phyloP scores from a whole-genome alignment of 1,140 invertebrate genomes.

The Elysia chlorotica region DNA sequence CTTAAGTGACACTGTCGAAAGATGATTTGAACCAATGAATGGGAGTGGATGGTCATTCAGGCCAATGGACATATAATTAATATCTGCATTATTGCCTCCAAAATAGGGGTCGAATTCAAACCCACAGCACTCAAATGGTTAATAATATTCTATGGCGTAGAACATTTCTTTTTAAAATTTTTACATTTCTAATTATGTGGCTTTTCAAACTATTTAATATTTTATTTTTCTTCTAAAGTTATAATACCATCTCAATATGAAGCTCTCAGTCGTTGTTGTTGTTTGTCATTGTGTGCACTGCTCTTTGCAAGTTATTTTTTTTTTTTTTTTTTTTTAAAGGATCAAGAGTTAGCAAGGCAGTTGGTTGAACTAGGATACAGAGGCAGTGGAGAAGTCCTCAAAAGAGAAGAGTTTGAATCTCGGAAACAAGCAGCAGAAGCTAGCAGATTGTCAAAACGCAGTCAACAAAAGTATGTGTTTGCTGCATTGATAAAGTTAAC shows the following conservation, averaged over 20 bases:
- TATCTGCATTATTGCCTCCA: too few relatives aligned
- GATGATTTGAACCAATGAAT: too few relatives aligned
- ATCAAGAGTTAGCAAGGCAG: slow-evolving; percentile 63
- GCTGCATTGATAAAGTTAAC: too few relatives aligned
- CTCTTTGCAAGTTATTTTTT: neutral
- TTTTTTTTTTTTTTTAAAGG: slow-evolving; percentile 39
- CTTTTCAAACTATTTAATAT: neutral
- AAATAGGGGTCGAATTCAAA: too few relatives aligned
- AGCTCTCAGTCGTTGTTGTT: too few relatives aligned
- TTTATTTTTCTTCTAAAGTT: neutral
- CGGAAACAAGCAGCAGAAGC: slow-evolving; percentile 61
- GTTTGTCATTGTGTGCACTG: too few relatives aligned
- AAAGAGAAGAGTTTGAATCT: slow-evolving; percentile 63
- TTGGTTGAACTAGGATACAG: slow-evolving; percentile 63
- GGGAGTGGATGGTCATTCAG: too few relatives aligned
- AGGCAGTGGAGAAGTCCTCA: slow-evolving; percentile 63
- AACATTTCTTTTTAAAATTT: neutral
- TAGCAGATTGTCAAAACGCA: slow-evolving; percentile 59
- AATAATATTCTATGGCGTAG: neutral
- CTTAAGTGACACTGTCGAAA: too few relatives aligned
- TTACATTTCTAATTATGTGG: neutral
- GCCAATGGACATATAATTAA: too few relatives aligned
- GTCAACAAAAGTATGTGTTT: slow-evolving; percentile 59
- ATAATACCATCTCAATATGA: too few relatives aligned
- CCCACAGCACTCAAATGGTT: too few relatives aligned